Evolutionary conservation across 2,888 invertebrate genomes (phyloP).

Genomic region (Aplocera efformata): DNA sequence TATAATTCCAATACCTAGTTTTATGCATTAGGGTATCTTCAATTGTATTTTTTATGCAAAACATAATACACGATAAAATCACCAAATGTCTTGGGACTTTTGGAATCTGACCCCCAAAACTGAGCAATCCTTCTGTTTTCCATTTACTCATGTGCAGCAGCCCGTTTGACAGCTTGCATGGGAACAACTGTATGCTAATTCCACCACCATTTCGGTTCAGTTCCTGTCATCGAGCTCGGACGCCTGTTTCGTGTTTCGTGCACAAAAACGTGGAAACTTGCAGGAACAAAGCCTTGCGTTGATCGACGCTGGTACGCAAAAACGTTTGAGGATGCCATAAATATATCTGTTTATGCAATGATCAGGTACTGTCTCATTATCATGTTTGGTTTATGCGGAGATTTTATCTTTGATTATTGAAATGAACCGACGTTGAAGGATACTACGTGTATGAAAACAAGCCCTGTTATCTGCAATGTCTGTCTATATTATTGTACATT

Average conservation of each 20-base stretch:
- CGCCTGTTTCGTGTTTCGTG: slow-evolving; percentile 16
- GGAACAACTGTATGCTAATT: slow-evolving; percentile 64
- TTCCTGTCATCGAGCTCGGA: slow-evolving; percentile 44
- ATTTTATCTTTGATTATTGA: no score
- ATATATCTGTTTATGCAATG: slow-evolving; percentile 21
- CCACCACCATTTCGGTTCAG: slow-evolving; percentile 45
- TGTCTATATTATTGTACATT: no score
- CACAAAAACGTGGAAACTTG: slow-evolving; percentile 23
- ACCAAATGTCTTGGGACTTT: no score
- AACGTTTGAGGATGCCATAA: slow-evolving; percentile 20
- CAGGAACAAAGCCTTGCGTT: slow-evolving; percentile 19
- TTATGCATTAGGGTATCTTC: no score
- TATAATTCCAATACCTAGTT: no score
- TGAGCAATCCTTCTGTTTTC: no score
- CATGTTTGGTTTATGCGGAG: slow-evolving; percentile 12
- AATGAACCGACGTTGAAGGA: no score
- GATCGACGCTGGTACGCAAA: slow-evolving; percentile 16
- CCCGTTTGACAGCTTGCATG: slow-evolving; percentile 55
- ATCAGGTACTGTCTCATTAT: slow-evolving; percentile 20
- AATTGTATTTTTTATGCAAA: no score
- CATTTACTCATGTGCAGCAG: not conserved
- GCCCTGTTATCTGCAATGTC: no score
- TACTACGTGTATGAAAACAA: no score
- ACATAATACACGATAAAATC: no score
- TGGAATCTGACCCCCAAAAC: no score